A percentile compares a stretch with the other conserved stretches of the same genome.
Conservation (phyloP, 64 coral and sea anemone species). For the Platygyra sinensis region DNA sequence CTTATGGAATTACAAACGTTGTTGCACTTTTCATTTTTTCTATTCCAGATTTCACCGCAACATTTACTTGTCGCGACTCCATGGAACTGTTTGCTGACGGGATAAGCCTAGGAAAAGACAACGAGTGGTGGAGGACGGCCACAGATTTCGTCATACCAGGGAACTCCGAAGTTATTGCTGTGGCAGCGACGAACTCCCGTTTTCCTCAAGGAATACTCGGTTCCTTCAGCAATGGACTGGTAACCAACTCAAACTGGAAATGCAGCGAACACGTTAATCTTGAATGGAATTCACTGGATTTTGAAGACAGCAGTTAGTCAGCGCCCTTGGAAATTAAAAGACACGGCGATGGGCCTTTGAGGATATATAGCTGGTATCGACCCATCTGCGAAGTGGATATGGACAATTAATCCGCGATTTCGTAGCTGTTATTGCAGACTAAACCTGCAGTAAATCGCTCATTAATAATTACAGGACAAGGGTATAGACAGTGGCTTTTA, state of each 20-base stretch:
- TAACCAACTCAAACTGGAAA: constrained; percentile 20
- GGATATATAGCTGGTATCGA: not conserved
- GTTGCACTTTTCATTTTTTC: no score
- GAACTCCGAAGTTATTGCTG: not conserved
- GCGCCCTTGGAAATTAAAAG: not conserved
- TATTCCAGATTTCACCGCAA: not conserved
- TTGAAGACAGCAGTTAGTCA: constrained; percentile 22
- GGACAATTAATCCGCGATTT: not conserved
- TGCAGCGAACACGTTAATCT: not conserved
- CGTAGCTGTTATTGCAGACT: not conserved
- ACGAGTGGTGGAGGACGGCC: not conserved
- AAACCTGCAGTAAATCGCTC: not conserved
- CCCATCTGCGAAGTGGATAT: not conserved
- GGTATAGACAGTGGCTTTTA: no score
- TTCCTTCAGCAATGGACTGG: constrained; percentile 41
- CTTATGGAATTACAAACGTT: no score
- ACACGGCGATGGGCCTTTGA: not conserved
- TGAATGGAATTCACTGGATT: constrained; percentile 3
- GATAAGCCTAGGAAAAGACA: not conserved
- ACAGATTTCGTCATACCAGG: not conserved
- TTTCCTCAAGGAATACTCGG: constrained; percentile 12
- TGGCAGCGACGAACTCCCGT: not conserved
- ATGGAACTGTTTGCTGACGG: constrained; percentile 14
- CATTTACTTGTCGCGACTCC: not conserved
- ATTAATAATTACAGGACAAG: no score